Percentiles rank a stretch among this genome's conserved stretches.
Evolutionary conservation across 2,113 vertebrate species (phyloP).

Genomic region (Crotalus helleri): DNA sequence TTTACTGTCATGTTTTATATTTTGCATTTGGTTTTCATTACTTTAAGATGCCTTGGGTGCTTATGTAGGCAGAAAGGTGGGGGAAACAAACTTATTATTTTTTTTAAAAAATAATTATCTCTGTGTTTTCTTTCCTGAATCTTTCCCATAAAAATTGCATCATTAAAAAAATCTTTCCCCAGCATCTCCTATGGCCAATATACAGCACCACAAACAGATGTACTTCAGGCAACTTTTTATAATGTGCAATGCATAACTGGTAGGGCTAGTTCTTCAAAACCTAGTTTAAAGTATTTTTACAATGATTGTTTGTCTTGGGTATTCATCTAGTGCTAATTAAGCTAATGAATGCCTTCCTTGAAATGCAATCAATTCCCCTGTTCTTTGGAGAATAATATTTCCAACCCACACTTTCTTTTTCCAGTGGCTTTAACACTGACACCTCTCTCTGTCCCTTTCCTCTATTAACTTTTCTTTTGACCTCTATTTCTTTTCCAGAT

Average conservation of each 20-base stretch:
- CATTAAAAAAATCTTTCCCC: background rate
- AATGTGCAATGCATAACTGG: background rate
- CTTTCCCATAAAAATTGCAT: background rate
- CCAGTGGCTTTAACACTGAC: slow-evolving; percentile 14
- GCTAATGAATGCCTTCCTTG: slow-evolving; percentile 19
- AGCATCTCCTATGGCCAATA: background rate
- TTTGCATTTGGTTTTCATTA: background rate
- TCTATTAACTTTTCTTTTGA: slow-evolving; percentile 31
- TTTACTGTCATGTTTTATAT: background rate
- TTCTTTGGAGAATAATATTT: slow-evolving; percentile 16
- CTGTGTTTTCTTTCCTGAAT: background rate
- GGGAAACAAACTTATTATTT: background rate
- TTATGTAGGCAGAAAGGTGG: background rate
- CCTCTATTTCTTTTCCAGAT: slow-evolving; percentile 27
- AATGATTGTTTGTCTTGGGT: slow-evolving; percentile 13
- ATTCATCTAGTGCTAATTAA: slow-evolving; percentile 27
- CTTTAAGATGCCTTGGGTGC: background rate
- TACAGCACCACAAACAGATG: background rate
- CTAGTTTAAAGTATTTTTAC: background rate
- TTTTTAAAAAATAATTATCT: background rate
- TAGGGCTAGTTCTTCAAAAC: background rate
- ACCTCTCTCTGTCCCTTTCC: slow-evolving; percentile 19
- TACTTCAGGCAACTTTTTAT: background rate
- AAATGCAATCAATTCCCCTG: slow-evolving; percentile 14
- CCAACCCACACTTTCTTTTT: slow-evolving; percentile 13